Percentiles rank a stretch among this genome's conserved stretches.
These are phyloP conservation scores for Delia radicum DNA, from an alignment of 1,140 invertebrate species.

Conservation along the genomic window DNA sequence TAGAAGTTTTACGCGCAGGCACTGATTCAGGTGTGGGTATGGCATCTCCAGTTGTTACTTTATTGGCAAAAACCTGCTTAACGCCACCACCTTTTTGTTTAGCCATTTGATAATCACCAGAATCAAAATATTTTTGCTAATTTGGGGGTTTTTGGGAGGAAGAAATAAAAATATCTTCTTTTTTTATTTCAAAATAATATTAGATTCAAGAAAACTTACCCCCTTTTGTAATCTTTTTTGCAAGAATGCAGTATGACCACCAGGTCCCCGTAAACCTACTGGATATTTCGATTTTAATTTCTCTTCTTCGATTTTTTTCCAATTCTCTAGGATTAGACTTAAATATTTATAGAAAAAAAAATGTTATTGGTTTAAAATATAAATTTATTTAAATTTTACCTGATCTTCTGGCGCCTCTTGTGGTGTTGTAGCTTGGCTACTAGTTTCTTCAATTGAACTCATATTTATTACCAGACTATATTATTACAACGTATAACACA, in stretches of 20 bases:
- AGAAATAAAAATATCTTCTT: too few relatives aligned
- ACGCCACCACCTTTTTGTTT: slow-evolving; percentile 77
- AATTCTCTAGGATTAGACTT: slow-evolving; percentile 63
- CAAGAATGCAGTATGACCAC: slow-evolving; percentile 90
- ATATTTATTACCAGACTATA: slow-evolving; percentile 30
- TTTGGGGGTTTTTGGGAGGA: too few relatives aligned
- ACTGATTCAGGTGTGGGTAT: slow-evolving; percentile 94
- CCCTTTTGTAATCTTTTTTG: slow-evolving; percentile 93
- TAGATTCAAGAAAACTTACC: too few relatives aligned
- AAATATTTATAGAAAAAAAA: slow-evolving; percentile 1
- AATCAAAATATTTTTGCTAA: slow-evolving; percentile 98
- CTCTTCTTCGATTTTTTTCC: slow-evolving; percentile 86
- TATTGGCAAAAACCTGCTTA: slow-evolving; percentile 65
- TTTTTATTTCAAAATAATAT: neutral
- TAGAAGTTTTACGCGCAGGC: slow-evolving; percentile 87
- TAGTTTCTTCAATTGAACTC: slow-evolving; percentile 46
- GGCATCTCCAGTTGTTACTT: slow-evolving; percentile 81
- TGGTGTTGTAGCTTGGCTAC: slow-evolving; percentile 34
- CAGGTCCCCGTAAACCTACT: slow-evolving; percentile 61
- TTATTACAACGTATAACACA: neutral
- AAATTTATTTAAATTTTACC: slow-evolving; percentile 24
- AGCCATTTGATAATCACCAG: slow-evolving; percentile 98
- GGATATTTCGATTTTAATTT: slow-evolving; percentile 94
- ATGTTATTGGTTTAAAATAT: too few relatives aligned
- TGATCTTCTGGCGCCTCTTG: slow-evolving; percentile 33